A percentile compares a stretch with the other conserved stretches of the same genome.
phyloP scores from a whole-genome alignment of 2,797 vertebrate species.

The Cichlasoma orientale region DNA sequence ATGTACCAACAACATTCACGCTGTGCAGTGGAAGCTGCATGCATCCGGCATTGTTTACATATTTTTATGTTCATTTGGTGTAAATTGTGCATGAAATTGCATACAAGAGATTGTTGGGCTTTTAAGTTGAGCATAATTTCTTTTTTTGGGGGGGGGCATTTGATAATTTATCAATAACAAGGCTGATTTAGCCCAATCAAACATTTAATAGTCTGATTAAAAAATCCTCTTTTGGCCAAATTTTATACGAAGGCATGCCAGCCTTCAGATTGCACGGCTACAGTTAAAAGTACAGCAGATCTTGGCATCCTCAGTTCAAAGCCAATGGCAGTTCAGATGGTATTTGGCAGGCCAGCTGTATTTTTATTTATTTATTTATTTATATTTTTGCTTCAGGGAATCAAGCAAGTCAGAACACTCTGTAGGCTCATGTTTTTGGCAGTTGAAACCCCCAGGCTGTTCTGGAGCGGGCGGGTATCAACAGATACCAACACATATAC shows the following conservation, averaged over 20 bases:
- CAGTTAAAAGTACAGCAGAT: constrained; percentile 17
- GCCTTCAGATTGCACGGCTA: constrained; percentile 1
- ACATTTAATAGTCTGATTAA: constrained; percentile 7
- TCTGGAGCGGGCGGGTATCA: background rate
- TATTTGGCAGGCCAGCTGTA: constrained; percentile 33
- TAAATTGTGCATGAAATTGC: background rate
- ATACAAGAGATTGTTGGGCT: too few relatives aligned
- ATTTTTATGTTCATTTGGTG: background rate
- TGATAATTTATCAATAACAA: background rate
- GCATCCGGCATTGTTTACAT: background rate
- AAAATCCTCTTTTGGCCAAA: background rate
- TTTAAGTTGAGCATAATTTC: too few relatives aligned
- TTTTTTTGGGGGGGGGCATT: background rate
- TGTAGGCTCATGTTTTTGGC: constrained; percentile 15
- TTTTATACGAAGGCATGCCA: background rate
- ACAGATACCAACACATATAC: background rate
- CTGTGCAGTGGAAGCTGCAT: background rate
- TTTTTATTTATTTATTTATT: background rate
- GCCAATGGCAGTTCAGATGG: constrained; percentile 12
- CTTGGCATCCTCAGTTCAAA: constrained; percentile 14
- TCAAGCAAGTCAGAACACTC: constrained; percentile 30
- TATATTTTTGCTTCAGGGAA: constrained; percentile 8
- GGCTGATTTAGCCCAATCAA: background rate
- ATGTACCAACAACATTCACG: background rate
- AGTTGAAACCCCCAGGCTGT: constrained; percentile 38